phyloP scores from a whole-genome alignment of 2,113 vertebrate genomes.

The Python bivittatus region DNA sequence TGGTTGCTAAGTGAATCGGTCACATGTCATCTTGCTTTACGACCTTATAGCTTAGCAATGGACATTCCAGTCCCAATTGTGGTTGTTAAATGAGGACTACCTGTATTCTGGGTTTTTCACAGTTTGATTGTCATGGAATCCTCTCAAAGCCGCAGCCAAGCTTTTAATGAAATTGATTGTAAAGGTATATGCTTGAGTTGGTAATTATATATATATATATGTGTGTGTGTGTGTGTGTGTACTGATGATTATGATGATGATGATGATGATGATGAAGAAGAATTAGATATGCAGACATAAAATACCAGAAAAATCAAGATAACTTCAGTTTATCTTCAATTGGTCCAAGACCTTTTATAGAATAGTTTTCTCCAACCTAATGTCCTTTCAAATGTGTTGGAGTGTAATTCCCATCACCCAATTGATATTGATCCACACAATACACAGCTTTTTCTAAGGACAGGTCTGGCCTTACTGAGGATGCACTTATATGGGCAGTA shows the following conservation, averaged over 20 bases:
- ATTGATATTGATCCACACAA: not conserved
- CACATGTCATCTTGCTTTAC: no score
- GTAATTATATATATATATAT: no score
- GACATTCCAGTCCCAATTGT: no score
- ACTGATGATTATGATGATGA: no score
- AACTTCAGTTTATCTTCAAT: not conserved
- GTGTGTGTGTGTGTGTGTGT: no score
- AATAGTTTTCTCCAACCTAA: not conserved
- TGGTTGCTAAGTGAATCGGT: no score
- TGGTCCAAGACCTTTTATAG: not conserved
- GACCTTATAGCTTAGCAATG: no score
- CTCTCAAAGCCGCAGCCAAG: conserved; percentile 26
- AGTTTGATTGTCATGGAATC: conserved; percentile 13
- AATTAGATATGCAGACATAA: not conserved
- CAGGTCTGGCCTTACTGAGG: not conserved
- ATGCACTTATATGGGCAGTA: not conserved
- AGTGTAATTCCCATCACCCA: not conserved
- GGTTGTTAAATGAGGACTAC: no score
- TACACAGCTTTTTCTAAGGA: not conserved
- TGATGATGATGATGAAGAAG: no score
- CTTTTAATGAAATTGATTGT: conserved; percentile 1
- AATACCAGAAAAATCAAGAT: conserved; percentile 18
- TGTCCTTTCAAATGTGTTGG: not conserved
- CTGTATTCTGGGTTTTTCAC: conserved; percentile 15
- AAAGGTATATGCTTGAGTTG: not conserved